Conservation (phyloP, 1,140 invertebrate species). For the Bombus impatiens region DNA sequence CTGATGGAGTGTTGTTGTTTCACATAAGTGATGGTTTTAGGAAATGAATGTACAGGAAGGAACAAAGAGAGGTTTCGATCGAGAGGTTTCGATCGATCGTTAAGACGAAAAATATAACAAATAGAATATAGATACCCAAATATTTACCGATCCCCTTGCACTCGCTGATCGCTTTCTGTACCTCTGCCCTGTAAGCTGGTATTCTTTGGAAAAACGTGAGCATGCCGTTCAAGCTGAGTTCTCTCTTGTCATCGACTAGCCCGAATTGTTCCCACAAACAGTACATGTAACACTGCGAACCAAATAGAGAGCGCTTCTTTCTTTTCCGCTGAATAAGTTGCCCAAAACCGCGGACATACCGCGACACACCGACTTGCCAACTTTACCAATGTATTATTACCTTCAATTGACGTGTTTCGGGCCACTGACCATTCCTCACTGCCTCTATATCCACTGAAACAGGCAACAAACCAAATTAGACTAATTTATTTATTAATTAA, state of each 20-base stretch:
- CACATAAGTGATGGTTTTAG: not conserved
- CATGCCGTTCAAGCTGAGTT: slow-evolving; percentile 76
- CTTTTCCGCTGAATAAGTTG: not conserved
- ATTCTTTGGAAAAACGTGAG: slow-evolving; percentile 78
- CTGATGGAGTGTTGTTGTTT: not conserved
- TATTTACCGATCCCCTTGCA: slow-evolving; percentile 77
- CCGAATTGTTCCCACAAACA: slow-evolving; percentile 79
- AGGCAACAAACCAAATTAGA: not conserved
- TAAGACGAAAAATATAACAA: slow-evolving; percentile 45
- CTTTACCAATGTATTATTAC: slow-evolving; percentile 56
- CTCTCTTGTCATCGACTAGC: slow-evolving; percentile 74
- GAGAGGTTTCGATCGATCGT: slow-evolving; percentile 44
- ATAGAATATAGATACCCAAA: slow-evolving; percentile 68
- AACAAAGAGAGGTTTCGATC: slow-evolving; percentile 21
- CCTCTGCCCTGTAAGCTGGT: slow-evolving; percentile 75
- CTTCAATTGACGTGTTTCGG: slow-evolving; percentile 72
- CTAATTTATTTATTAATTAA: too few species aligned
- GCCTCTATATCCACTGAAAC: slow-evolving; percentile 76
- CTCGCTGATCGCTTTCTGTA: slow-evolving; percentile 71
- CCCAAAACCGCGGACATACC: not conserved
- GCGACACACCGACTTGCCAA: not conserved
- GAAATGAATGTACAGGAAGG: not conserved
- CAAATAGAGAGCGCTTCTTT: not conserved
- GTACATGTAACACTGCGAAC: slow-evolving; percentile 77
- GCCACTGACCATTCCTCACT: slow-evolving; percentile 75